Conservation (phyloP, 2,113 vertebrate species). For the Crotalus helleri region DNA sequence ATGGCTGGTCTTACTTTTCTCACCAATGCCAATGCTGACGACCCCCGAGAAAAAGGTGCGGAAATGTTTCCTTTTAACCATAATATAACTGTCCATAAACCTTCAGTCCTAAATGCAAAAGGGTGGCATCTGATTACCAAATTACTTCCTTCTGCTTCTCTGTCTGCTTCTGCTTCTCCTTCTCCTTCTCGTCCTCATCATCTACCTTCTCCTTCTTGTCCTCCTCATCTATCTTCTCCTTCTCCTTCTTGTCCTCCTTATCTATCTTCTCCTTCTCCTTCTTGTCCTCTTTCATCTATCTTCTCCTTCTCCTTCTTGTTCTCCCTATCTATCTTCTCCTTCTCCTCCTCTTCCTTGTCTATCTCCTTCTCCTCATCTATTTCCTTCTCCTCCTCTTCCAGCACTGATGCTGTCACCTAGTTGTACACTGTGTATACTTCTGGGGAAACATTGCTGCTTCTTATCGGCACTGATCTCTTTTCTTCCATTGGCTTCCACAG, state of each 20-base stretch:
- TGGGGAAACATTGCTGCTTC: not conserved
- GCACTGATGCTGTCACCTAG: not conserved
- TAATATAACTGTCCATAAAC: not conserved
- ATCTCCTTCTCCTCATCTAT: no score
- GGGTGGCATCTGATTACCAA: not conserved
- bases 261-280: no score
- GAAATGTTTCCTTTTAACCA: not conserved
- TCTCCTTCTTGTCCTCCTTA: no score
- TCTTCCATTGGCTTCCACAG: not conserved
- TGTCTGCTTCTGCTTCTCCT: not conserved
- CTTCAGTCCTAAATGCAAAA: not conserved
- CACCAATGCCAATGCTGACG: slow-evolving; percentile 82
- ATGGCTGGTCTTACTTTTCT: slow-evolving; percentile 86
- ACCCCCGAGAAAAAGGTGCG: slow-evolving; percentile 58
- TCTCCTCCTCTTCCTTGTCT: no score
- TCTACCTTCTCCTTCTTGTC: no score
- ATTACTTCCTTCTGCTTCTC: not conserved
- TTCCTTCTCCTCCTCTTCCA: not conserved
- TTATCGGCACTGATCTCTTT: not conserved
- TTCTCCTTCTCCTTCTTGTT: not conserved
- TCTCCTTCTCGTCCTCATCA: not conserved
- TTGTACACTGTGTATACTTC: not conserved
- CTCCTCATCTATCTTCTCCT: no score
- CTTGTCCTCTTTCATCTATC: no score
- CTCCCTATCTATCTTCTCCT: no score